These are phyloP conservation scores for Drosophila barbarae DNA, from an alignment of 2,888 invertebrate genomes.

Conservation along the genomic window DNA sequence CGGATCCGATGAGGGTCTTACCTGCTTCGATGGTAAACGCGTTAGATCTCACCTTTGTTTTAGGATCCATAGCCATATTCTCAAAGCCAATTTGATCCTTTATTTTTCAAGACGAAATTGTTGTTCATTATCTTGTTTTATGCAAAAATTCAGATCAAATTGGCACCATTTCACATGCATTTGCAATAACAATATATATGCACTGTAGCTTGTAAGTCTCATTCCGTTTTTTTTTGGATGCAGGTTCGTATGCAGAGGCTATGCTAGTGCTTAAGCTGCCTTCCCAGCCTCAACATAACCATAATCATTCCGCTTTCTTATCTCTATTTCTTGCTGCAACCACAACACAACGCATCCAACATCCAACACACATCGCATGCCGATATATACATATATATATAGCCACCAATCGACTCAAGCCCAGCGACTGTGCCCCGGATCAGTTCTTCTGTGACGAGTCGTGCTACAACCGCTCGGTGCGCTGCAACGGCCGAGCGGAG, in stretches of 20 bases:
- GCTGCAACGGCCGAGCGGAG: conserved; percentile 83
- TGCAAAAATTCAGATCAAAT: conserved; percentile 1
- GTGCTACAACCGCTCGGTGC: conserved; percentile 83
- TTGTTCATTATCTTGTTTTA: background rate
- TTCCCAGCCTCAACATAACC: background rate
- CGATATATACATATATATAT: conserved; percentile 30
- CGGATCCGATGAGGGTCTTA: conserved; percentile 81
- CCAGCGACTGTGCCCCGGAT: conserved; percentile 75
- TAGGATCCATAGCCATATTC: background rate
- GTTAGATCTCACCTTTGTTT: background rate
- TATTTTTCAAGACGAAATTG: background rate
- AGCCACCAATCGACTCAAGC: conserved; percentile 64
- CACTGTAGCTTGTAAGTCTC: conserved; percentile 9
- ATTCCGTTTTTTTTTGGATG: background rate
- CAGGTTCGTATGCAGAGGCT: conserved; percentile 28
- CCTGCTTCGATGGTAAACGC: conserved; percentile 75
- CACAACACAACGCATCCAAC: conserved; percentile 6
- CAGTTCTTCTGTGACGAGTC: conserved; percentile 82
- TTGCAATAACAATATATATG: background rate
- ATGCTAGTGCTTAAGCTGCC: conserved; percentile 9
- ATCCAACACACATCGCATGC: conserved; percentile 25
- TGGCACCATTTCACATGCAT: background rate
- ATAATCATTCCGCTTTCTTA: conserved; percentile 30
- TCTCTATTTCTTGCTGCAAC: conserved; percentile 38
- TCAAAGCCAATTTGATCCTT: background rate